Percentiles rank a stretch among this genome's conserved stretches.
These are phyloP conservation scores for Ectropis crepuscularia DNA, from an alignment of 2,888 invertebrate genomes.

Conservation along the genomic window DNA sequence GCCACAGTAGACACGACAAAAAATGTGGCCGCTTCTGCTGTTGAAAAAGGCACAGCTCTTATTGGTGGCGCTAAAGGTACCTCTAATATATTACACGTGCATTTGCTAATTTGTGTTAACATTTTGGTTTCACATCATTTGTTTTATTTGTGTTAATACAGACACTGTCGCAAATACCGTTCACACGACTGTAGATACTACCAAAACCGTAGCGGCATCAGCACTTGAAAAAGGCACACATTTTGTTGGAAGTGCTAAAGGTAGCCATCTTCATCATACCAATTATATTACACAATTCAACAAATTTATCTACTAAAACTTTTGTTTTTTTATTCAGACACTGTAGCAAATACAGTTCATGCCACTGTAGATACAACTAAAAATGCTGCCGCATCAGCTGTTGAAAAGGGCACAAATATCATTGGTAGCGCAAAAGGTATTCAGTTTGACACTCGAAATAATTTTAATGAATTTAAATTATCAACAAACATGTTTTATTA, in stretches of 20 bases:
- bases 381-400: constrained; percentile 55
- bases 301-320: neutral
- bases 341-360: constrained; percentile 47
- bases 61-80: constrained; percentile 57
- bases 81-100: too few species aligned
- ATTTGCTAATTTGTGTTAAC: neutral
- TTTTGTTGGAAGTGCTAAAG: constrained; percentile 52
- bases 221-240: constrained; percentile 56
- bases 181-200: constrained; percentile 55
- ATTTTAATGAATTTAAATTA: neutral
- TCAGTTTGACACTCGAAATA: neutral
- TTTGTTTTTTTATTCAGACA: constrained; percentile 30
- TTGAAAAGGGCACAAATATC: constrained; percentile 57
- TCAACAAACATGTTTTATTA: neutral
- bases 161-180: constrained; percentile 56
- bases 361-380: constrained; percentile 61
- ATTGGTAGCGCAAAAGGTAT: constrained; percentile 58
- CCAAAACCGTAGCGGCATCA: constrained; percentile 56
- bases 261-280: constrained; percentile 34
- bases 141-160: constrained; percentile 40
- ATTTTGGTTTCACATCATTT: neutral
- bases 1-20: too few species aligned
- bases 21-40: too few species aligned
- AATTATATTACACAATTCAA: neutral
- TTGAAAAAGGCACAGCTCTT: too few species aligned